These are phyloP conservation scores for Drosophila seclusa DNA, from an alignment of 2,888 invertebrate genomes.

Conservation along the genomic window DNA sequence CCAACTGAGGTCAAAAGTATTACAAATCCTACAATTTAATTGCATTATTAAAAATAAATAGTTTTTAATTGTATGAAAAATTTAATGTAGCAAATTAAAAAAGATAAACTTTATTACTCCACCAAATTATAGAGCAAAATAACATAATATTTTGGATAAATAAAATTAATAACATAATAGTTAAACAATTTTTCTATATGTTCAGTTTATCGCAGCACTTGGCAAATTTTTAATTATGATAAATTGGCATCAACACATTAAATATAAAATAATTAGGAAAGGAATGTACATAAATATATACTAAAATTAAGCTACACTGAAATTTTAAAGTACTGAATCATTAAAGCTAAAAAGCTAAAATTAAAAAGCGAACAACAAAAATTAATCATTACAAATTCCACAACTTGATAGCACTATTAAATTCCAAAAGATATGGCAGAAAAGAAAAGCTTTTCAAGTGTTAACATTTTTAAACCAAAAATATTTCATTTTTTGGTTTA, in stretches of 20 bases:
- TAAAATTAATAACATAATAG: neutral
- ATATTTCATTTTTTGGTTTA: neutral
- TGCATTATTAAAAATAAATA: conserved; percentile 31
- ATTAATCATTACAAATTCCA: too few relatives aligned
- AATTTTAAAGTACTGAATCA: neutral
- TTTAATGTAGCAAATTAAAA: conserved; percentile 2
- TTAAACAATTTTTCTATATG: neutral
- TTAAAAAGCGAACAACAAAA: too few relatives aligned
- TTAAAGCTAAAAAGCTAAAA: neutral
- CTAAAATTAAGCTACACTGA: neutral
- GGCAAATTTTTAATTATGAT: neutral
- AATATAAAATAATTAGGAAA: neutral
- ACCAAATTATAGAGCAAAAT: neutral
- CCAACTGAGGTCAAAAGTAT: conserved; percentile 16
- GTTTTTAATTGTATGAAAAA: conserved; percentile 32
- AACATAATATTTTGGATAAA: neutral
- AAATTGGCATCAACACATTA: neutral
- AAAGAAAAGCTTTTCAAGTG: neutral
- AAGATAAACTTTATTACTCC: neutral
- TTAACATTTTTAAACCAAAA: neutral
- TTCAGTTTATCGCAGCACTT: neutral
- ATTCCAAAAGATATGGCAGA: neutral
- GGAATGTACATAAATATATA: neutral
- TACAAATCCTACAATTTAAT: conserved; percentile 21
- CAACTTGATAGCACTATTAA: too few relatives aligned